Base-by-base conservation (phyloP, 2,888 invertebrate species). In the Eilema griseolum region DNA sequence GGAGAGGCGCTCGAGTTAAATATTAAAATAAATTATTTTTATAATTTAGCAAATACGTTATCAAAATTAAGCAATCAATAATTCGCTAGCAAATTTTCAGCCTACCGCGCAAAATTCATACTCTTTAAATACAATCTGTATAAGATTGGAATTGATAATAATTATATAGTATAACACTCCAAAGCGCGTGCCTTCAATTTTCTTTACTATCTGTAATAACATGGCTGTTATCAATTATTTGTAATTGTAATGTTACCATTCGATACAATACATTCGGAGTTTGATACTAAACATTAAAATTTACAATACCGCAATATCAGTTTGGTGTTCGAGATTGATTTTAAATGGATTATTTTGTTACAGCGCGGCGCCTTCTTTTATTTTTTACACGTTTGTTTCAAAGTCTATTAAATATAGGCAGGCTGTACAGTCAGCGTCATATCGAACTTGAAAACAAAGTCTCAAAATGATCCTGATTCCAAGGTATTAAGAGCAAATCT, bases 101-200 rank as follows among this genome's bases (percentile, higher is more conserved):
- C 11, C 16, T 11, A 20, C 41, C 8, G 3, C 16, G 11, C 20
- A 20, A 41, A 63, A 41, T 10, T 16, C 24, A 26, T 57, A 2
- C 16, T 5, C 60, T 46, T 70, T 66, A 61, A 64, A 67, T 73
- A 75, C 57, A 77, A 83, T 78, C 75, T 77, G 72, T 70, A 76
- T 78, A 76, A 72, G 67, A 76, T 73, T 75, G 73, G 76, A 80
- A 83, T 82, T 78, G 80, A 73, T 82, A 76, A 71, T 84, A 85
- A 88, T 86, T 81, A 84, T 72, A 80, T 68, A 73, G 74, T 71
- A 72, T 75, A 80, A 74, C 74, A 72, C 75, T 68, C 69, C 60
- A 77, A 62, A 84, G 82, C 92, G 85, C 90, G 91, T 89, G 92
- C 87, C 82, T 73, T 70, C 86, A 80, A 90, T 91, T 89, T 90